Evolutionary conservation across 2,888 invertebrate genomes (phyloP).

Genomic region (Caenorhabditis doughertyi): DNA sequence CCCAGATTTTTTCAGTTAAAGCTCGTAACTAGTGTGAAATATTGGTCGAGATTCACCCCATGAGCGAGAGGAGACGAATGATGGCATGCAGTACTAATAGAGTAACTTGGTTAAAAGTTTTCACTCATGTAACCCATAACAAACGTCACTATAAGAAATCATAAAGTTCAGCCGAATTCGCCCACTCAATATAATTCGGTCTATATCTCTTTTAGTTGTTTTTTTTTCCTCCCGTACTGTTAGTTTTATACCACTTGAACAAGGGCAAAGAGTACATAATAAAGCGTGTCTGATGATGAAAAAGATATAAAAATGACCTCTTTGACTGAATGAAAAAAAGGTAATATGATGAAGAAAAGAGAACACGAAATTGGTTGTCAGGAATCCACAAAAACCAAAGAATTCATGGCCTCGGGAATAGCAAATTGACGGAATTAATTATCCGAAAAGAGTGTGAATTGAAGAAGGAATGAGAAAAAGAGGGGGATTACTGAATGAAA

Average conservation of each 20-base stretch:
- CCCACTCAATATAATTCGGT: slow-evolving; percentile 14
- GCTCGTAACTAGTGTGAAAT: no score
- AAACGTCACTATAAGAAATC: no score
- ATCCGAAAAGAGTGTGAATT: slow-evolving; percentile 55
- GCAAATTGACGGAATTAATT: slow-evolving; percentile 48
- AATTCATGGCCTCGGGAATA: slow-evolving; percentile 45
- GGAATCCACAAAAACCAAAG: slow-evolving; percentile 13
- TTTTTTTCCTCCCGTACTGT: slow-evolving; percentile 15
- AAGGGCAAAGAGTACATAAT: slow-evolving; percentile 41
- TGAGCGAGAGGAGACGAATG: no score
- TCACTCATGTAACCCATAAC: no score
- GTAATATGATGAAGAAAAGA: neutral
- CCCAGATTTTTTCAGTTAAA: no score
- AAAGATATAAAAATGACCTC: slow-evolving; percentile 17
- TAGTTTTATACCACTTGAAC: slow-evolving; percentile 31
- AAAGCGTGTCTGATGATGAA: slow-evolving; percentile 28
- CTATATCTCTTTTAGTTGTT: slow-evolving; percentile 18
- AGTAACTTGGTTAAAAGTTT: no score
- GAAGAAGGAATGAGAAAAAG: neutral
- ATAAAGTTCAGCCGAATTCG: neutral
- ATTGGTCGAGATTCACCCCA: no score
- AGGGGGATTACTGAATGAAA: slow-evolving; percentile 10
- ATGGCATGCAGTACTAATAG: no score
- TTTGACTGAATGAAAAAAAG: neutral
- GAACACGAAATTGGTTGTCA: slow-evolving; percentile 25